phyloP scores from a whole-genome alignment of 2,888 invertebrate species.

The Cordilura impudica region DNA sequence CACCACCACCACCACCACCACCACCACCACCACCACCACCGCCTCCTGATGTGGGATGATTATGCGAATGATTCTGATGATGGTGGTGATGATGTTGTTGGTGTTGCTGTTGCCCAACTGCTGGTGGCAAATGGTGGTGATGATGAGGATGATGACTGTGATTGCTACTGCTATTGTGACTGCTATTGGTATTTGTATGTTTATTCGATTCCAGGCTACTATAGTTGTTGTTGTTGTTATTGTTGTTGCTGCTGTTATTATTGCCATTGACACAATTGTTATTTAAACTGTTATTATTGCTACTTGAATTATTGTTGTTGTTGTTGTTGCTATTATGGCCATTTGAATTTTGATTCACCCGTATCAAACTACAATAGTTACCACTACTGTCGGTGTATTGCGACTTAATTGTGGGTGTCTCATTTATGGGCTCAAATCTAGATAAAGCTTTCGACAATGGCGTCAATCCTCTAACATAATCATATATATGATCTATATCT shows the following conservation, averaged over 20 bases:
- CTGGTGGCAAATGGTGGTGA: conserved; percentile 66
- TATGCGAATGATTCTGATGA: conserved; percentile 68
- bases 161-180: conserved; percentile 76
- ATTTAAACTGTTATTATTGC: conserved; percentile 66
- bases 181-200: conserved; percentile 73
- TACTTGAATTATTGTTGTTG: conserved; percentile 67
- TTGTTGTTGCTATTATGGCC: conserved; percentile 68
- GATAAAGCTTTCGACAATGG: conserved; percentile 88
- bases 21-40: too few species aligned
- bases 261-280: conserved; percentile 64
- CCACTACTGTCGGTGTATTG: conserved; percentile 77
- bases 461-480: conserved; percentile 95
- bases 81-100: conserved; percentile 74
- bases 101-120: conserved; percentile 65
- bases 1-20: conserved; percentile 1
- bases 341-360: conserved; percentile 71
- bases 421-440: conserved; percentile 79
- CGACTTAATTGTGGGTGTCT: conserved; percentile 77
- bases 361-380: conserved; percentile 77
- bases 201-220: conserved; percentile 77
- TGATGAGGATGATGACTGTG: conserved; percentile 76
- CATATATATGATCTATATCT: conserved; percentile 97
- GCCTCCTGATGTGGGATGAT: conserved; percentile 55
- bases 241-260: conserved; percentile 64
- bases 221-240: conserved; percentile 74